Evolutionary conservation across 2,888 invertebrate species (phyloP).

Genomic region (Eubasilissa splendida): DNA sequence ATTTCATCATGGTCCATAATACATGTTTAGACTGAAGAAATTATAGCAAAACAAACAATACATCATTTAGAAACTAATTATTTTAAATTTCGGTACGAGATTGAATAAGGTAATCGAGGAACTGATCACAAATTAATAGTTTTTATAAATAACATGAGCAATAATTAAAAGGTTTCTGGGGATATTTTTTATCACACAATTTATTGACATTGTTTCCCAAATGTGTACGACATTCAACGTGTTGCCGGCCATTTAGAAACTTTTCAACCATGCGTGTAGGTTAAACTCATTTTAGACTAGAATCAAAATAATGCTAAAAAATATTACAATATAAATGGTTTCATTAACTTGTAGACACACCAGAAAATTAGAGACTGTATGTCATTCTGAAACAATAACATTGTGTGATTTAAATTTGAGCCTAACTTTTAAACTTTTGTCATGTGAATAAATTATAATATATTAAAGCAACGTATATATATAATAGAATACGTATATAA

Average conservation of each 20-base stretch:
- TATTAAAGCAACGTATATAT: no score
- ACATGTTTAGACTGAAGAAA: slow-evolving; percentile 41
- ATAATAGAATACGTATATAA: no score
- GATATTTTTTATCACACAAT: slow-evolving; percentile 7
- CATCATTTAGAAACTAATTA: not conserved
- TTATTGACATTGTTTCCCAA: slow-evolving; percentile 8
- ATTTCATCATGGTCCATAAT: slow-evolving; percentile 44
- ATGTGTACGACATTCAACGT: not conserved
- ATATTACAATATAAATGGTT: slow-evolving; percentile 51
- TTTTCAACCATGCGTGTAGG: slow-evolving; percentile 58
- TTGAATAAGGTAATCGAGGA: slow-evolving; percentile 13
- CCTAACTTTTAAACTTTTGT: no score
- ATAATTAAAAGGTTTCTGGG: slow-evolving; percentile 51
- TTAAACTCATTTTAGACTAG: slow-evolving; percentile 55
- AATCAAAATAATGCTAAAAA: slow-evolving; percentile 50
- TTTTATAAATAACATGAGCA: slow-evolving; percentile 45
- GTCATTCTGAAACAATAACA: no score
- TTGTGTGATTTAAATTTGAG: no score
- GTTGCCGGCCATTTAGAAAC: slow-evolving; percentile 53
- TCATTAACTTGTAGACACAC: not conserved
- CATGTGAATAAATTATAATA: no score
- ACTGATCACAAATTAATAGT: slow-evolving; percentile 2
- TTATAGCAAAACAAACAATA: slow-evolving; percentile 23
- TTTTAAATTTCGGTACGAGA: slow-evolving; percentile 11
- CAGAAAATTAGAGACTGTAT: no score